Evolutionary conservation across 2,797 vertebrate species (phyloP), one percentile per base, ranked within the genome.

Genomic region (Setipinna tenuifilis): DNA sequence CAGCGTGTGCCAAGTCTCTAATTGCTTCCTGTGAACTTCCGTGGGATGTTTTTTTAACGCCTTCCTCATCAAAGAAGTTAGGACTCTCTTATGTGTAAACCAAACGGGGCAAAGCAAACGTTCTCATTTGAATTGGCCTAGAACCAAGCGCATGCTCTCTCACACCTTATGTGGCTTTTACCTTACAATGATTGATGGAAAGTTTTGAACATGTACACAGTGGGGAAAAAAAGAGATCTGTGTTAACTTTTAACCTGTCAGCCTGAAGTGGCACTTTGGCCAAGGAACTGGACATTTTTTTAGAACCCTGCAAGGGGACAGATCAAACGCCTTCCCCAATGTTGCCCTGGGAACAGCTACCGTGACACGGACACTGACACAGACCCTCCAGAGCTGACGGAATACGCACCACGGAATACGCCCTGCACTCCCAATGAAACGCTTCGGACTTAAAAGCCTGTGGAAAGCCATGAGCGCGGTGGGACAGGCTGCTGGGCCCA

Each of bases 401-500:
- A 23, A 54, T 14, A 54, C 50, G 0, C 46, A 23, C 6, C 61
- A 65, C 61, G n/a, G n/a, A 44, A 31, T 2, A 78, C 7, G 50
- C 50, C 3, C 9, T 7, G 31, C 17, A 1, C 17, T 44, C 16
- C 16, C 19, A 2, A 86, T 84, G 86, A 68, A 85, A 0, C 81
- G 68, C 80, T 83, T 41, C 31, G 35, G 84, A 12, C 0, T 46
- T 3, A 21, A 6, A 57, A 3, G 2, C 85, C 65, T 87, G 85
- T 84, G 83, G 85, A 89, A 62, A 5, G 81, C 75, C 50, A 62
- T 83, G 82, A 7, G 7, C 14, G 7, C 21, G 0, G 82, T 57
- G 21, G 85, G 62, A 6, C 71, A 62, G 80, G 21, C 84, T 68
- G 59, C 6, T n/a, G 81, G 83, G 84, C 90, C 91, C 35, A 48